These are phyloP conservation scores for Aporophyla nigra DNA, from an alignment of 2,888 invertebrate genomes.

Conservation along the genomic window DNA sequence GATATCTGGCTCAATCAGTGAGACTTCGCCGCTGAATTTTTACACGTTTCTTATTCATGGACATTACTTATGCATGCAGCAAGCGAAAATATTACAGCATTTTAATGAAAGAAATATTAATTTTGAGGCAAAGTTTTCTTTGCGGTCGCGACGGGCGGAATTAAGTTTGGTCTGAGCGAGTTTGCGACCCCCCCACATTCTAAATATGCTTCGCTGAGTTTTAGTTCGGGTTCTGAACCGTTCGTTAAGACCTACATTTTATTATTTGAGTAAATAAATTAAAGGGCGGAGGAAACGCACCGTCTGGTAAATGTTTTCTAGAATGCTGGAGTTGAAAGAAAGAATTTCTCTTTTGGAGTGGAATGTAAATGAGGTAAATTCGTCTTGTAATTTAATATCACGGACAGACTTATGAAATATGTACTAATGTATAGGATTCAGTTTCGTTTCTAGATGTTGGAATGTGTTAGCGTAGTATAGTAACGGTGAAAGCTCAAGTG, in stretches of 20 bases:
- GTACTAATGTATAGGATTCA: neutral
- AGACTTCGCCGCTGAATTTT: constrained; percentile 78
- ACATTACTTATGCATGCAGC: constrained; percentile 92
- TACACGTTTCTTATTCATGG: constrained; percentile 89
- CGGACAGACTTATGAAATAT: neutral
- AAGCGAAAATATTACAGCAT: constrained; percentile 91
- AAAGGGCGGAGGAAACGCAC: constrained; percentile 33
- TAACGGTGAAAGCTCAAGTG: neutral
- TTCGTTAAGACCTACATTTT: constrained; percentile 71
- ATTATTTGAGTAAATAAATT: constrained; percentile 69
- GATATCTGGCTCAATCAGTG: constrained; percentile 76
- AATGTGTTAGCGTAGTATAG: too few relatives aligned
- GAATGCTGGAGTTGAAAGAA: neutral
- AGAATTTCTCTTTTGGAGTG: neutral
- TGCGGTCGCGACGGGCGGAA: constrained; percentile 83
- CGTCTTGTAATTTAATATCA: constrained; percentile 26
- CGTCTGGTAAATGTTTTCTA: constrained; percentile 45
- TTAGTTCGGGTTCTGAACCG: constrained; percentile 68
- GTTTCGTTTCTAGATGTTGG: neutral
- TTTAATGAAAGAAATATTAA: constrained; percentile 92
- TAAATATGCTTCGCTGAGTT: constrained; percentile 75
- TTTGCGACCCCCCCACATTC: constrained; percentile 57
- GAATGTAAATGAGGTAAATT: constrained; percentile 22
- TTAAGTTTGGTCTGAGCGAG: constrained; percentile 79
- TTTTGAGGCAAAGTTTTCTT: constrained; percentile 90